Conservation (phyloP, 2,113 vertebrate genomes). For the Reinhardtius hippoglossoides region DNA sequence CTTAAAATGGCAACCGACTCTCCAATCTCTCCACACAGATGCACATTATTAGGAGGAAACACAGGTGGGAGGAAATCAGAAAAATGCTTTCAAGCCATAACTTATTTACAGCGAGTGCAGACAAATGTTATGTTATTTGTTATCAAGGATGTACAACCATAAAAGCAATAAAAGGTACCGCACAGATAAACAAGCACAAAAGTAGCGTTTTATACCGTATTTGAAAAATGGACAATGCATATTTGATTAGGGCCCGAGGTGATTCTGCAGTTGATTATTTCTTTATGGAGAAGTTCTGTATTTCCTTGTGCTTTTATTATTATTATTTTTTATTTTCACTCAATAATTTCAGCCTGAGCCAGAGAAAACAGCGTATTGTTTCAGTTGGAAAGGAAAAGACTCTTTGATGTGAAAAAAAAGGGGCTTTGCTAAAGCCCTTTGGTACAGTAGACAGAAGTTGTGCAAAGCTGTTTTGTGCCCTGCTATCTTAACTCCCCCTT, state of each 20-base stretch:
- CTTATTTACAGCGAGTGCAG: background rate
- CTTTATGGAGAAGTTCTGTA: slow-evolving; percentile 37
- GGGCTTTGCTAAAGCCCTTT: slow-evolving; percentile 51
- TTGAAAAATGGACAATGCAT: slow-evolving; percentile 40
- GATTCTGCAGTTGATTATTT: slow-evolving; percentile 52
- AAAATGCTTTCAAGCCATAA: slow-evolving; percentile 31
- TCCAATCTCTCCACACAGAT: slow-evolving; percentile 45
- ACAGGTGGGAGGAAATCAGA: slow-evolving; percentile 56
- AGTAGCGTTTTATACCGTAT: slow-evolving; percentile 31
- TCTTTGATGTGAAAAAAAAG: slow-evolving; percentile 38
- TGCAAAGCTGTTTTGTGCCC: slow-evolving; percentile 49
- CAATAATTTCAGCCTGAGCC: slow-evolving; percentile 42
- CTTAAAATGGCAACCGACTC: slow-evolving; percentile 64
- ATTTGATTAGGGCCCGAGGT: slow-evolving; percentile 51
- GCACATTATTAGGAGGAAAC: slow-evolving; percentile 61
- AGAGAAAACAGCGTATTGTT: slow-evolving; percentile 37
- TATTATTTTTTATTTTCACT: slow-evolving; percentile 24
- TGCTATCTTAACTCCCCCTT: slow-evolving; percentile 24
- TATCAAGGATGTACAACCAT: slow-evolving; percentile 33
- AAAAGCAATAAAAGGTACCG: slow-evolving; percentile 27
- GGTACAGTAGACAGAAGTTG: slow-evolving; percentile 50
- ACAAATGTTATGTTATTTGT: slow-evolving; percentile 19
- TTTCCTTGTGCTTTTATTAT: slow-evolving; percentile 41
- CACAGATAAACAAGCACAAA: slow-evolving; percentile 46
- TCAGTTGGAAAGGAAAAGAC: slow-evolving; percentile 46